Evolutionary conservation across 2,888 invertebrate species (phyloP).

Genomic region (Nomada flava): DNA sequence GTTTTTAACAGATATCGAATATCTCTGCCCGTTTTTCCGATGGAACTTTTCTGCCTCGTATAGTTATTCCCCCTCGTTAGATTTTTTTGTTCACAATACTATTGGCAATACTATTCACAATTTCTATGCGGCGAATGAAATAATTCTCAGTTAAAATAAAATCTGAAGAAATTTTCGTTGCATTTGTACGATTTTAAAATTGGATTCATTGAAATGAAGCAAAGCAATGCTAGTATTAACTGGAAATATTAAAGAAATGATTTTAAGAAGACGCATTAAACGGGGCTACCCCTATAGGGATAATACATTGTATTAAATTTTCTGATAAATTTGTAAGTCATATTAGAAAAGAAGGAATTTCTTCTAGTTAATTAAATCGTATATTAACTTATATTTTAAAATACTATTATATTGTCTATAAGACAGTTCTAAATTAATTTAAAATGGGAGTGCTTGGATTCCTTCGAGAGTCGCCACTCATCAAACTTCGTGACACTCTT

Average conservation of each 20-base stretch:
- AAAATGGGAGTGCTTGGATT: not conserved
- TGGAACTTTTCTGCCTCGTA: not conserved
- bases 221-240: too few relatives aligned
- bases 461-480: not conserved
- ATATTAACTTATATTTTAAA: too few relatives aligned
- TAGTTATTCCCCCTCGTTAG: conserved; percentile 3
- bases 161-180: too few relatives aligned
- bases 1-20: not conserved
- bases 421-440: not conserved
- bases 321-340: too few relatives aligned
- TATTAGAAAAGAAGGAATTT: too few relatives aligned
- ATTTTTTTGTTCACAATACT: not conserved
- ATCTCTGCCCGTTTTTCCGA: not conserved
- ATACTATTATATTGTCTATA: too few relatives aligned
- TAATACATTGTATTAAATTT: too few relatives aligned
- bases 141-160: not conserved
- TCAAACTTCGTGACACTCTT: conserved; percentile 13
- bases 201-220: too few relatives aligned
- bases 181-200: too few relatives aligned
- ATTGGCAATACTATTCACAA: too few relatives aligned
- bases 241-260: not conserved
- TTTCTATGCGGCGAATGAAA: not conserved
- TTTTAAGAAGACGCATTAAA: not conserved
- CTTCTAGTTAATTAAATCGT: too few relatives aligned
- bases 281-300: too few relatives aligned